Evolutionary conservation across 2,113 vertebrate genomes (phyloP).

Genomic region (Brachirus orientalis): DNA sequence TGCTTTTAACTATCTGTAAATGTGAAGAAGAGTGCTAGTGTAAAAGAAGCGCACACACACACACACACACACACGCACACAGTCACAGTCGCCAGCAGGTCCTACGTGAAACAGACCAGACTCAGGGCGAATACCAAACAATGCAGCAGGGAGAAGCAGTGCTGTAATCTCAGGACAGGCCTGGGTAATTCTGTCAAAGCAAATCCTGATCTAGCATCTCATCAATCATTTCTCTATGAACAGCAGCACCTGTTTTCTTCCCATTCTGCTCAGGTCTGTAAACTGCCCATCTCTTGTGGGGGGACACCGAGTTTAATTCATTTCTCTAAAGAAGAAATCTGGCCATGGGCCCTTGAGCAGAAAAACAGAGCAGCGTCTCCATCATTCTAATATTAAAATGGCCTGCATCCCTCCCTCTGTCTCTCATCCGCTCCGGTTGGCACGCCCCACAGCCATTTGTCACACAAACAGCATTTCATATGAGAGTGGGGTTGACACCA

Average conservation of each 20-base stretch:
- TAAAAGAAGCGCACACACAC: slow-evolving; percentile 50
- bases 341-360: slow-evolving; percentile 44
- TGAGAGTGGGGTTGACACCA: slow-evolving; percentile 45
- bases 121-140: slow-evolving; percentile 45
- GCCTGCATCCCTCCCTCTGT: slow-evolving; percentile 32
- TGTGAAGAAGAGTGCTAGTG: slow-evolving; percentile 30
- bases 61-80: slow-evolving; percentile 8
- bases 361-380: slow-evolving; percentile 56
- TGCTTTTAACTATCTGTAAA: slow-evolving; percentile 42
- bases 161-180: slow-evolving; percentile 47
- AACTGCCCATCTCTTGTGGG: slow-evolving; percentile 46
- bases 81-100: slow-evolving; percentile 19
- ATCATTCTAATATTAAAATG: slow-evolving; percentile 73
- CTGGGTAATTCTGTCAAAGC: slow-evolving; percentile 44
- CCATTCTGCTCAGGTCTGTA: slow-evolving; percentile 35
- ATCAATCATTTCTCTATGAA: slow-evolving; percentile 55
- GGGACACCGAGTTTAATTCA: slow-evolving; percentile 50
- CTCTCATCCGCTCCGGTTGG: slow-evolving; percentile 47
- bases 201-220: slow-evolving; percentile 54
- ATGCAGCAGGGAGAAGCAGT: slow-evolving; percentile 21
- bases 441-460: slow-evolving; percentile 53
- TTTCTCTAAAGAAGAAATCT: slow-evolving; percentile 59
- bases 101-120: slow-evolving; percentile 47
- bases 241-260: slow-evolving; percentile 40
- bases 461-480: slow-evolving; percentile 52